Evolutionary conservation across 2,797 vertebrate species (phyloP).

Genomic region (Bryconaethiops microstoma): DNA sequence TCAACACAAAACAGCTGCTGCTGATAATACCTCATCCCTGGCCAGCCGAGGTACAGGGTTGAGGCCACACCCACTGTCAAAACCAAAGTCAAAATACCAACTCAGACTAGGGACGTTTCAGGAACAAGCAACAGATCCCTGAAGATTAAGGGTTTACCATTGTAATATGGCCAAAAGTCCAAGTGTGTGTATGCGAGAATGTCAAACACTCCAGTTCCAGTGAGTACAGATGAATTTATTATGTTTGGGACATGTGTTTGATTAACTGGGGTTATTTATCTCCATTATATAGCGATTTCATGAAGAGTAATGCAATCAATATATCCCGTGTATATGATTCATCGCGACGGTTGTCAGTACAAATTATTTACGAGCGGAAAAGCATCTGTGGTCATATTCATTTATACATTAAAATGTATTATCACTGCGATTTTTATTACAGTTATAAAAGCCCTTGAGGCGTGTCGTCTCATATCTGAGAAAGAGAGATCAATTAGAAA

Average conservation of each 20-base stretch:
- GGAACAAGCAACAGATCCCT: not conserved
- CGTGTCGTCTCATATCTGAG: conserved; percentile 28
- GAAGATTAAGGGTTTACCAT: not conserved
- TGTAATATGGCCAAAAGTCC: not conserved
- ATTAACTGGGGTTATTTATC: conserved; percentile 7
- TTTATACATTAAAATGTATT: conserved; percentile 35
- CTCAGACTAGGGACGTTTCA: too few relatives aligned
- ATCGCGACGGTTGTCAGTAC: conserved; percentile 6
- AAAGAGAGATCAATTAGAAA: not conserved
- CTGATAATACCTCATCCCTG: too few relatives aligned
- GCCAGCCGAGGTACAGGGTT: too few relatives aligned
- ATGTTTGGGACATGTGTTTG: not conserved
- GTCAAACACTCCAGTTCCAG: not conserved
- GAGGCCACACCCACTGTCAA: too few relatives aligned
- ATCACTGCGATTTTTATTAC: conserved; percentile 36
- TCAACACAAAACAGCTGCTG: too few relatives aligned
- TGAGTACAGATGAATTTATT: not conserved
- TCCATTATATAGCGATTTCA: not conserved
- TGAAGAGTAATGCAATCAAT: not conserved
- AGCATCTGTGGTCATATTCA: conserved; percentile 15
- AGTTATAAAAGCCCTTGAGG: conserved; percentile 21
- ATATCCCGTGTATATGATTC: not conserved
- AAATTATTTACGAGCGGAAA: conserved; percentile 9
- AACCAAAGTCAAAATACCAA: too few relatives aligned
- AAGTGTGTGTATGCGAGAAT: conserved; percentile 8